Evolutionary conservation across 2,113 vertebrate species (phyloP).

Genomic region (Centropristis striata): DNA sequence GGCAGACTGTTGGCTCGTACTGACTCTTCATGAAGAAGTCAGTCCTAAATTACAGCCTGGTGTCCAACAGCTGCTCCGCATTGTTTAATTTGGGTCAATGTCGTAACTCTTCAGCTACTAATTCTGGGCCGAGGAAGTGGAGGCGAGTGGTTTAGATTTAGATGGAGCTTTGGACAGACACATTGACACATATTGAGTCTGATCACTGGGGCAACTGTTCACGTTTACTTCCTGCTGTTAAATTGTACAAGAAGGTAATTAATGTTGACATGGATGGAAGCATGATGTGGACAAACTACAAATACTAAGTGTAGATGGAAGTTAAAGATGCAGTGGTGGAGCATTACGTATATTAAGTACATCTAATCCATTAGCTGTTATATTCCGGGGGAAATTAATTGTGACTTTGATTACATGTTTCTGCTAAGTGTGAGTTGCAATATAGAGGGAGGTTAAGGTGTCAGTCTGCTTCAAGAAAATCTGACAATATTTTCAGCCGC

Average conservation of each 20-base stretch:
- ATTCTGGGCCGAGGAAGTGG: constrained; percentile 32
- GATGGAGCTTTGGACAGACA: constrained; percentile 1
- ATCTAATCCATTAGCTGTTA: neutral
- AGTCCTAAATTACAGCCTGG: constrained; percentile 17
- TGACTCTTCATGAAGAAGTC: constrained; percentile 36
- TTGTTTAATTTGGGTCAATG: constrained; percentile 30
- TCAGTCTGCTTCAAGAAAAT: too few relatives aligned
- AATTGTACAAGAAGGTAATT: neutral
- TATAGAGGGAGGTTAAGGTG: neutral
- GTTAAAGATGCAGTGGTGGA: neutral
- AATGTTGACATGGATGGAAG: neutral
- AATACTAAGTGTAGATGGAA: neutral
- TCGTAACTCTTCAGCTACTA: constrained; percentile 31
- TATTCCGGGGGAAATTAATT: neutral
- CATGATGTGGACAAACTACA: neutral
- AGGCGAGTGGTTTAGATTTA: constrained; percentile 6
- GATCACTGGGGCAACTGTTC: constrained; percentile 6
- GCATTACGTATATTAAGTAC: neutral
- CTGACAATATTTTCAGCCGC: too few relatives aligned
- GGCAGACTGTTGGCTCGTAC: neutral
- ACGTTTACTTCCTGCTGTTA: constrained; percentile 27
- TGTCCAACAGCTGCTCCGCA: neutral
- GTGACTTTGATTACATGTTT: neutral
- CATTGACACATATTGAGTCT: constrained; percentile 6
- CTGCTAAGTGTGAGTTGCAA: too few relatives aligned